phyloP scores from a whole-genome alignment of 2,113 vertebrate species.

The Dromiciops gliroides region DNA sequence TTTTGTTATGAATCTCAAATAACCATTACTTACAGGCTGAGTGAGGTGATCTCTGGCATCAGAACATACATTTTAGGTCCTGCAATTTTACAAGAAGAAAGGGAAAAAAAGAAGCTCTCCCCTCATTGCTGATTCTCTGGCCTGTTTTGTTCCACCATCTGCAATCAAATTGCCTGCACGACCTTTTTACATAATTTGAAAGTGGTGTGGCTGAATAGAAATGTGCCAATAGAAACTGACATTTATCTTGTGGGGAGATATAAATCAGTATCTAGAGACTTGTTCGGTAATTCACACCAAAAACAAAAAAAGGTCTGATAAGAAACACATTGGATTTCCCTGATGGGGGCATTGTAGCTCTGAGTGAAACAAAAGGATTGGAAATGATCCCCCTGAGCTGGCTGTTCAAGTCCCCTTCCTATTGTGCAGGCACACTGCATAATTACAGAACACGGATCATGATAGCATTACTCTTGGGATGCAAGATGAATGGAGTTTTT shows the following conservation, averaged over 20 bases:
- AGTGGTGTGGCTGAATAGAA: conserved; percentile 54
- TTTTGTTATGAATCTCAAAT: background rate
- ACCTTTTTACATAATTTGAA: conserved; percentile 61
- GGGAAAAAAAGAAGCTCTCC: background rate
- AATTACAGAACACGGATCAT: background rate
- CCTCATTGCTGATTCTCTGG: background rate
- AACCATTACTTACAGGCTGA: conserved; percentile 14
- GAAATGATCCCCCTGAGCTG: conserved; percentile 33
- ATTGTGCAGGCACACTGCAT: conserved; percentile 43
- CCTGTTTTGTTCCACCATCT: conserved; percentile 64
- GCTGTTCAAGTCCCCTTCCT: conserved; percentile 32
- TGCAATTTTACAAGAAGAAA: conserved; percentile 40
- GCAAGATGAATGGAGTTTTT: conserved; percentile 25
- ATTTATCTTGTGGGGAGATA: conserved; percentile 63
- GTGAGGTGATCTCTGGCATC: conserved; percentile 17
- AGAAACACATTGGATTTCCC: conserved; percentile 48
- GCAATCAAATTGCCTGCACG: conserved; percentile 55
- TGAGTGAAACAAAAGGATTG: conserved; percentile 60
- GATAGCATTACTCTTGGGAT: conserved; percentile 7
- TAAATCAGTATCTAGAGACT: conserved; percentile 75
- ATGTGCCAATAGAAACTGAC: conserved; percentile 65
- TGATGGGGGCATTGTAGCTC: conserved; percentile 9
- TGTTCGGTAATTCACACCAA: conserved; percentile 68
- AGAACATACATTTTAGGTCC: background rate
- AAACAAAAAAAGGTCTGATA: conserved; percentile 67